Evolutionary conservation across 2,113 vertebrate genomes (phyloP), one percentile per base, ranked within the genome.

Genomic region (Actenoides hombroni): DNA sequence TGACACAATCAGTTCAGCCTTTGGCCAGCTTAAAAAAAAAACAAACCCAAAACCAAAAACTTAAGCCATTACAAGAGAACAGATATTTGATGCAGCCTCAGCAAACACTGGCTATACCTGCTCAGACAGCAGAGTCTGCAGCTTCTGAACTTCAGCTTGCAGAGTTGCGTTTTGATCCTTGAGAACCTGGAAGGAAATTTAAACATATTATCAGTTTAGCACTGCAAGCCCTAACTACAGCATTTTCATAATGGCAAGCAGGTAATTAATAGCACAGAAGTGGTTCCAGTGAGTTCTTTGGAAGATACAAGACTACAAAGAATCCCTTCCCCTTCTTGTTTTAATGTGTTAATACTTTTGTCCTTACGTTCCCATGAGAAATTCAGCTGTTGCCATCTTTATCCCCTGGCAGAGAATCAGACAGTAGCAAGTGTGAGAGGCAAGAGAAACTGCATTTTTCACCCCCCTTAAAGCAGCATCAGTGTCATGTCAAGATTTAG

Each of bases 101-200:
- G 80, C 20, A 13, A 83, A 93, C 71, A 83, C 24, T 46, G 51
- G 63, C 20, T 87, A 31, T 97, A 98, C 98, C 97, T 98, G 98
- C 74, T 98, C 97, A 84, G 98, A 97, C 49, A 98, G 24, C 73
- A 97, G 75, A 77, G 93, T 69, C 67, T 98, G 98, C 85, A 98
- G 95, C 88, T 97, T 98, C 94, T 98, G 97, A 94, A 98, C 93
- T 96, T 98, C 98, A 88, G 95, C 76, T 42, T 98, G 97, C 85
- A 98, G 97, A 84, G 94, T 4, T 80, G 97, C 10, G 61, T 98
- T 98, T 83, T 98, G 97, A 82, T 98, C 97, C 93, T 95, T 97
- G 48, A 98, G 89, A 97, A 96, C 87, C 98, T 98, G 77, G 33
- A 96, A 98, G 31, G 51, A 77, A 97, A 96, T 86, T 18, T n/a